Evolutionary conservation across 1,140 invertebrate genomes (phyloP), one percentile per base, ranked within the genome.

Genomic region (Drosophila sulfurigaster): DNA sequence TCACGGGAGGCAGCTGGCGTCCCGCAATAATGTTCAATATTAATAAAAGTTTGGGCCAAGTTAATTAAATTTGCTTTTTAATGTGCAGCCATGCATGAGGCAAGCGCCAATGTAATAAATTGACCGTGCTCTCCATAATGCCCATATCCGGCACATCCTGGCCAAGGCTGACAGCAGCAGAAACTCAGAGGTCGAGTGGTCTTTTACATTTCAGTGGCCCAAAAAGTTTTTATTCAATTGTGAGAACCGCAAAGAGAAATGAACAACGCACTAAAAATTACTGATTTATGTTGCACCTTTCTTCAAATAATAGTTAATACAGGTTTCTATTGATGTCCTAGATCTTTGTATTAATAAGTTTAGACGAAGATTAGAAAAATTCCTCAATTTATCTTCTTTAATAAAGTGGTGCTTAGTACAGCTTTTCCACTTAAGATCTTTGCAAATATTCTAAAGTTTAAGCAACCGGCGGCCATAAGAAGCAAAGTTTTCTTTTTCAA

Each of bases 41-140:
- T 87, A 87, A 87, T 87, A 87, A 87, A 87, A 87, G 81, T 88
- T 88, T 85, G 83, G 85, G 65, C 75, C 77, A 89, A 89, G 81
- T 85, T 89, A 89, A 89, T 89, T 89, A 89, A 89, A 89, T 89
- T 87, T 81, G 73, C 73, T 87, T 87, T 83, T 88, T 87, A 87
- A 87, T 87, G 83, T 82, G 73, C 80, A 88, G 83, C 77, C 83
- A 88, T 87, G 85, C 80, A 87, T 88, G 83, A 56, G 78, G 66
- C 54, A 67, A 80, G 77, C 77, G 77, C 73, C 77, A 87, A 83
- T 70, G 77, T 67, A 87, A 83, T 88, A 89, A 89, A 88, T 88
- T 88, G 83, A 89, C 85, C 83, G 78, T 85, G 58, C 52, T 59
- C 56, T 58, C 49, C 79, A 65, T 82, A 80, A 82, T 76, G 79